phyloP scores from a whole-genome alignment of 2,888 invertebrate species.

The Saturnia japonica region DNA sequence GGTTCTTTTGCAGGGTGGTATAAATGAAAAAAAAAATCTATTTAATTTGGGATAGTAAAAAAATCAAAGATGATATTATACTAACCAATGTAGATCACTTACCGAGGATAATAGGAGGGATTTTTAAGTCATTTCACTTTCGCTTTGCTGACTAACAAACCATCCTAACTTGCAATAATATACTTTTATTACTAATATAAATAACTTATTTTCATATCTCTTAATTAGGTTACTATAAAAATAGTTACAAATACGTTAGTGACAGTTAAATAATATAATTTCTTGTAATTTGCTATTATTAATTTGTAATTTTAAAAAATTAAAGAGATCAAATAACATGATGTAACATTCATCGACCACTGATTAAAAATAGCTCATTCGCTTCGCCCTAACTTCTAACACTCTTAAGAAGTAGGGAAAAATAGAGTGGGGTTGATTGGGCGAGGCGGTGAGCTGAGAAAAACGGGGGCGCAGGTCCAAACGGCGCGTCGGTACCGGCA shows the following conservation, averaged over 20 bases:
- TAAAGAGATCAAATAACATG: slow-evolving; percentile 57
- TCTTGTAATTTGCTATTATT: neutral
- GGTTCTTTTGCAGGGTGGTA: slow-evolving; percentile 71
- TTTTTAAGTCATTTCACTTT: slow-evolving; percentile 37
- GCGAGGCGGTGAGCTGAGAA: slow-evolving; percentile 74
- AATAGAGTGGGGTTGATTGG: slow-evolving; percentile 51
- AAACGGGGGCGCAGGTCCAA: slow-evolving; percentile 87
- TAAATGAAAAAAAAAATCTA: slow-evolving; percentile 52
- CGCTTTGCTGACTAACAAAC: slow-evolving; percentile 64
- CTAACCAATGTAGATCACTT: slow-evolving; percentile 24
- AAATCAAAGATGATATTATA: slow-evolving; percentile 26
- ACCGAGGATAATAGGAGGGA: slow-evolving; percentile 28
- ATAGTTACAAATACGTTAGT: slow-evolving; percentile 24
- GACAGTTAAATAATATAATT: neutral
- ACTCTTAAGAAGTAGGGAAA: slow-evolving; percentile 32
- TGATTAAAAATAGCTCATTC: slow-evolving; percentile 64
- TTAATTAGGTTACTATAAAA: slow-evolving; percentile 23
- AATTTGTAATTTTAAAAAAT: slow-evolving; percentile 34
- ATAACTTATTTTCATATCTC: slow-evolving; percentile 27
- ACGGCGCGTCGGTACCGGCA: slow-evolving; percentile 94
- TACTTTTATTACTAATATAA: slow-evolving; percentile 28
- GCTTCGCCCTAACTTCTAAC: slow-evolving; percentile 81
- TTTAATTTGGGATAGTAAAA: slow-evolving; percentile 33
- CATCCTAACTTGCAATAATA: slow-evolving; percentile 20
- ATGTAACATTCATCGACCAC: slow-evolving; percentile 58